Evolutionary conservation across 2,113 vertebrate genomes (phyloP).

Genomic region (Cygnus atratus): DNA sequence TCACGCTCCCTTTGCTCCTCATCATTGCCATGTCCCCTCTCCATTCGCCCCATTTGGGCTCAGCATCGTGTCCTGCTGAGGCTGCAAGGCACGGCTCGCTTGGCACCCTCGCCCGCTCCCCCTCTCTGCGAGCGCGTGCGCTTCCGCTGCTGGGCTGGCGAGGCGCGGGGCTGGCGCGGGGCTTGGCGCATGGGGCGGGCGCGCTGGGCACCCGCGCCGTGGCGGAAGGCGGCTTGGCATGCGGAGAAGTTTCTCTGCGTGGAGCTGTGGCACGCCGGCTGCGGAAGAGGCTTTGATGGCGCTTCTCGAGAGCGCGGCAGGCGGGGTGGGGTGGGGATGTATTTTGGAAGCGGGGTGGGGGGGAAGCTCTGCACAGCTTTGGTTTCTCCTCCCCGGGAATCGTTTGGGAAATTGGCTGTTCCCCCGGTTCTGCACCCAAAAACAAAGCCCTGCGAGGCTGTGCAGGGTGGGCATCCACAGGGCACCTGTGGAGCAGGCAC

Average conservation of each 20-base stretch:
- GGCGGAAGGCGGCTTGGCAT: not conserved
- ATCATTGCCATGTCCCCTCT: fast-evolving
- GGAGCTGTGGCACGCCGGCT: not conserved
- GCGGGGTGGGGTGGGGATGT: not conserved
- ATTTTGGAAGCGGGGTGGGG: not conserved
- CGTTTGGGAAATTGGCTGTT: not conserved
- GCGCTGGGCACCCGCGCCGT: not conserved
- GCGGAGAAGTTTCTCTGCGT: not conserved
- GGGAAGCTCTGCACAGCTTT: not conserved
- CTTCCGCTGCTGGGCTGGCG: not conserved
- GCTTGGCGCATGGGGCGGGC: not conserved
- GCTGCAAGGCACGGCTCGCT: not conserved
- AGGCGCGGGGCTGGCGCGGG: not conserved
- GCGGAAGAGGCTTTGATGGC: not conserved
- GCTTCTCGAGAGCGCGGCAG: not conserved
- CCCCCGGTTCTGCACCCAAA: not conserved
- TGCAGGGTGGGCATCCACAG: not conserved
- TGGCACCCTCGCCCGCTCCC: not conserved
- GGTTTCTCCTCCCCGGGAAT: not conserved
- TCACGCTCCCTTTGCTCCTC: not conserved
- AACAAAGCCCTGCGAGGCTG: not conserved
- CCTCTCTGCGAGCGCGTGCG: not conserved
- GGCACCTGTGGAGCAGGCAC: not conserved
- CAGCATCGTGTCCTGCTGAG: fast-evolving
- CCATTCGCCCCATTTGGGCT: not conserved